phyloP scores from a whole-genome alignment of 2,888 invertebrate genomes.

The Ommatoiulus sabulosus region DNA sequence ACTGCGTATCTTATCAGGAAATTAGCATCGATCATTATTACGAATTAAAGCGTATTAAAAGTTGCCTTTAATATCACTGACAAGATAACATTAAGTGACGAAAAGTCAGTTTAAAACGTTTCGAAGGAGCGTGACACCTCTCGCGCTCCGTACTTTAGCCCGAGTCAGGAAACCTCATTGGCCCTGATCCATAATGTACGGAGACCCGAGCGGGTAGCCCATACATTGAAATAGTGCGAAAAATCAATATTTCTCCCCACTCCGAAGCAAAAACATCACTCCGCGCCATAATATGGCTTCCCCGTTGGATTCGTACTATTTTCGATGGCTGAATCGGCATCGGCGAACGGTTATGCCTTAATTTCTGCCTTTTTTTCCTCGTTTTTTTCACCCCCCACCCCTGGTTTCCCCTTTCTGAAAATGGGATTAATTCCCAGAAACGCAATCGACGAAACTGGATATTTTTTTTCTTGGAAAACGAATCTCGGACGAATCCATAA shows the following conservation, averaged over 20 bases:
- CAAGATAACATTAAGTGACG: no score
- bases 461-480: neutral
- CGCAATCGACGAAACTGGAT: neutral
- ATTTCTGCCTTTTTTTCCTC: neutral
- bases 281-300: neutral
- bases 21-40: no score
- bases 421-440: neutral
- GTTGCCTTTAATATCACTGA: no score
- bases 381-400: neutral
- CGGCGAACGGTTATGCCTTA: neutral
- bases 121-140: neutral
- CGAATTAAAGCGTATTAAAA: no score
- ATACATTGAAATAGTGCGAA: neutral
- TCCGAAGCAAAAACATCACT: neutral
- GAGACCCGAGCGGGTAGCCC: neutral
- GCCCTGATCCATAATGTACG: neutral
- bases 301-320: neutral
- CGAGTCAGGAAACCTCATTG: neutral
- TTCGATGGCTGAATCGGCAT: neutral
- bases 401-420: neutral
- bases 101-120: no score
- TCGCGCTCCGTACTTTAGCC: neutral
- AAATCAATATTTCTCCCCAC: neutral
- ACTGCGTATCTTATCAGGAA: no score
- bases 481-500: conserved; percentile 35